These are phyloP conservation scores for Zapornia atra DNA, from an alignment of 2,113 vertebrate genomes.

Conservation along the genomic window DNA sequence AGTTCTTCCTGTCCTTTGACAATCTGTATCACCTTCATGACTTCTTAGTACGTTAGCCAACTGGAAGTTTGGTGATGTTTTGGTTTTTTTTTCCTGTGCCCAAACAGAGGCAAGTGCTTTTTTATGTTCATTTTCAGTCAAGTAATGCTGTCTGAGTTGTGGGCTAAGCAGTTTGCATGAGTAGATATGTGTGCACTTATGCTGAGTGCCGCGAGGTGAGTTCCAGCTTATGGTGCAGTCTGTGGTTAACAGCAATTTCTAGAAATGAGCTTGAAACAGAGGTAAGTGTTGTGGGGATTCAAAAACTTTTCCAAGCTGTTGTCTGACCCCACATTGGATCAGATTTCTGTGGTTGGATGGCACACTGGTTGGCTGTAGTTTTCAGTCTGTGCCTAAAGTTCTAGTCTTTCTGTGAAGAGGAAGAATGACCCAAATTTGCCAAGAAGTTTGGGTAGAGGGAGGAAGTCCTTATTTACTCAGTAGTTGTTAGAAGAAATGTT, in stretches of 20 bases:
- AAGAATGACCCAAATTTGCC: background rate
- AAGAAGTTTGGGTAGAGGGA: background rate
- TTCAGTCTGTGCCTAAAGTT: background rate
- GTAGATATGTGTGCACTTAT: background rate
- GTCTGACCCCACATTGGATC: fast-evolving
- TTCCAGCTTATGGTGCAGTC: background rate
- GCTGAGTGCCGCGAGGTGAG: fast-evolving
- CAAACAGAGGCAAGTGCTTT: background rate
- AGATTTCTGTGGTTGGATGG: background rate
- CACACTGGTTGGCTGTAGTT: background rate
- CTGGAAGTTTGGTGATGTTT: background rate
- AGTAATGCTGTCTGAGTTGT: background rate
- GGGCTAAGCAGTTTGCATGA: background rate
- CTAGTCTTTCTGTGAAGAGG: background rate
- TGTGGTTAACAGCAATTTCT: too few species aligned
- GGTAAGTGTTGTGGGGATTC: background rate
- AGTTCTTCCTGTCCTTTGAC: background rate
- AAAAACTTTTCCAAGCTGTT: background rate
- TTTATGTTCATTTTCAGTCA: background rate
- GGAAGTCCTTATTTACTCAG: background rate
- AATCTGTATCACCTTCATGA: background rate
- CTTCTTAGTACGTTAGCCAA: background rate
- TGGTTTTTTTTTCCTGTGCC: background rate
- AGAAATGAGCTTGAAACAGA: background rate
- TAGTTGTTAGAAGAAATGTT: background rate